Conservation (phyloP, 2,888 invertebrate species). For the Lepidocyrtinus sp. region DNA sequence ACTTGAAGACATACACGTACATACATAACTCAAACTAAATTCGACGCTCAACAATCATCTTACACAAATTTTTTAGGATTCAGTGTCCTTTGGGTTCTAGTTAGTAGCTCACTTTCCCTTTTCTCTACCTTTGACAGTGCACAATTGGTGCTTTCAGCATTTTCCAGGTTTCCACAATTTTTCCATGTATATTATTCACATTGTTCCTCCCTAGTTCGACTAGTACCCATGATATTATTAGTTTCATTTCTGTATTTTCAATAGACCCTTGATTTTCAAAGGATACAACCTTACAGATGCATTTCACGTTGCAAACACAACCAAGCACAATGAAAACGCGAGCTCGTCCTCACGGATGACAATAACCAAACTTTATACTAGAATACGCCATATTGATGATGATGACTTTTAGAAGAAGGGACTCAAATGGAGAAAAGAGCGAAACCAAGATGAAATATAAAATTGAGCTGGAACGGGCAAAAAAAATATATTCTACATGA, state of each 20-base stretch:
- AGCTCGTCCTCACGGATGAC: conserved; percentile 37
- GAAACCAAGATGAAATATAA: conserved; percentile 31
- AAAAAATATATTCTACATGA: conserved; percentile 52
- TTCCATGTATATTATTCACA: too few species aligned
- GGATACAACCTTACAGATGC: conserved; percentile 6
- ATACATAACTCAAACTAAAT: conserved; percentile 16
- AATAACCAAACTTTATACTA: conserved; percentile 43
- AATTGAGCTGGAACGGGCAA: too few species aligned
- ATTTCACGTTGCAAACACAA: conserved; percentile 17
- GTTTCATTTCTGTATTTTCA: background rate
- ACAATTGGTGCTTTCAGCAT: conserved; percentile 4
- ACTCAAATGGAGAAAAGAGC: conserved; percentile 51
- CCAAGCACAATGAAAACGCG: conserved; percentile 5
- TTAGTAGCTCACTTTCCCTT: conserved; percentile 1
- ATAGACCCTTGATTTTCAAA: background rate
- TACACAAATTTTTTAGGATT: background rate
- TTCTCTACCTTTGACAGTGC: conserved; percentile 2
- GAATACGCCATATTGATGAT: conserved; percentile 48
- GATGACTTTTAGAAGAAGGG: conserved; percentile 51
- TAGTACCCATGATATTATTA: background rate
- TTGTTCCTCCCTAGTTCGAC: background rate
- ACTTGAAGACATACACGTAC: background rate
- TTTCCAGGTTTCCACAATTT: background rate
- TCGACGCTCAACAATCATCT: conserved; percentile 9
- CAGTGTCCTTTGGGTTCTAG: conserved; percentile 12